Evolutionary conservation across 1,140 invertebrate genomes (phyloP).

Genomic region (Phortica variegata): DNA sequence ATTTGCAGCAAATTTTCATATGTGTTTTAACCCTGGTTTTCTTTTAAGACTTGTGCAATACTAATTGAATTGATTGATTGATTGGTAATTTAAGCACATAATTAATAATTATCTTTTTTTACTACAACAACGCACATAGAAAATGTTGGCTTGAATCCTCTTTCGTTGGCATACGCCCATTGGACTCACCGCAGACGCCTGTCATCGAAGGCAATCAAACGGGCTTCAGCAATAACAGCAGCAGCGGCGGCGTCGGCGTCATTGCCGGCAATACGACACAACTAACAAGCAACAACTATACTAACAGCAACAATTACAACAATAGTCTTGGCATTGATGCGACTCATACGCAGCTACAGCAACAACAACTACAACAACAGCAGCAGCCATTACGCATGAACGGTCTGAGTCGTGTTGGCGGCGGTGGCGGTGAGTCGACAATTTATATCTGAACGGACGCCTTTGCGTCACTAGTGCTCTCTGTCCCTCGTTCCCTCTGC

Average conservation of each 20-base stretch:
- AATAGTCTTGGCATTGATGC: too few relatives aligned
- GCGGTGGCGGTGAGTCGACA: conserved; percentile 56
- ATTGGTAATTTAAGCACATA: too few relatives aligned
- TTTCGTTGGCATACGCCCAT: conserved; percentile 80
- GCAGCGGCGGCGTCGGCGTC: conserved; percentile 10
- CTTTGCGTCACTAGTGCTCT: too few relatives aligned
- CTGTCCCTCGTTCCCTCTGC: neutral
- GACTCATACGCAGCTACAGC: too few relatives aligned
- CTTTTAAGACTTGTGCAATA: too few relatives aligned
- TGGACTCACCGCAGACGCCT: conserved; percentile 82
- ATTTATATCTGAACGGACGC: conserved; percentile 47
- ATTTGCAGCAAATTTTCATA: too few relatives aligned
- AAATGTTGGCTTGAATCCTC: conserved; percentile 87
- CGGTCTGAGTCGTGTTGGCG: conserved; percentile 43
- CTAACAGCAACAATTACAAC: conserved; percentile 18
- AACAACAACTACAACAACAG: conserved; percentile 18
- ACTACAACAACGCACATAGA: too few relatives aligned
- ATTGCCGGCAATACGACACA: neutral
- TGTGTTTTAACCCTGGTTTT: too few relatives aligned
- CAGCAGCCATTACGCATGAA: conserved; percentile 40
- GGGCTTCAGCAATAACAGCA: conserved; percentile 15
- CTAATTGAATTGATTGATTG: too few relatives aligned
- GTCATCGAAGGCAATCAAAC: conserved; percentile 59
- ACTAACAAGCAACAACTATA: conserved; percentile 20
- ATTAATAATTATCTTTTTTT: too few relatives aligned